A percentile compares a stretch with the other conserved stretches of the same genome.
Conservation (phyloP, 1,140 invertebrate species). For the Drosophila baimaii region DNA sequence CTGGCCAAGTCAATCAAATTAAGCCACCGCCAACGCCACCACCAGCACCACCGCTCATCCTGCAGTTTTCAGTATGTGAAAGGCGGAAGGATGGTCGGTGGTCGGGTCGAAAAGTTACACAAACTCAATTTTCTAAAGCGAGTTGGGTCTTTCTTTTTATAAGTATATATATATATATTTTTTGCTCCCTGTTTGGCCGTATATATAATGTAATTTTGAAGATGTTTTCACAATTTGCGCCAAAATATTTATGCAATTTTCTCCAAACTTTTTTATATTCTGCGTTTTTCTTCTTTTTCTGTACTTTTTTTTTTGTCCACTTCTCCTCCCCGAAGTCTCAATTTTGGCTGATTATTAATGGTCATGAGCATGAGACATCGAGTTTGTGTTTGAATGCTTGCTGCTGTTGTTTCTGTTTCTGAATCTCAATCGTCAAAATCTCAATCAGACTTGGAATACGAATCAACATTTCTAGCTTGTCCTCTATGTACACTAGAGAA, state of each 20-base stretch:
- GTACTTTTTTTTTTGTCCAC: background rate
- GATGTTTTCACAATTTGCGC: slow-evolving; percentile 35
- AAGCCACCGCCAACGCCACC: slow-evolving; percentile 7
- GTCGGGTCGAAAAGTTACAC: slow-evolving; percentile 58
- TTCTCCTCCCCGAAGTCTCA: no score
- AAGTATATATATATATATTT: no score
- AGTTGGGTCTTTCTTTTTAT: slow-evolving; percentile 12
- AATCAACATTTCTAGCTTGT: slow-evolving; percentile 14
- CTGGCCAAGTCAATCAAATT: slow-evolving; percentile 48
- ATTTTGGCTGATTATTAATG: slow-evolving; percentile 41
- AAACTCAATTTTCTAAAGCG: slow-evolving; percentile 68
- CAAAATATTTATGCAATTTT: slow-evolving; percentile 44
- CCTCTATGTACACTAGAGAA: slow-evolving; percentile 1
- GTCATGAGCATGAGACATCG: slow-evolving; percentile 53
- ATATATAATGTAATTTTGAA: slow-evolving; percentile 43
- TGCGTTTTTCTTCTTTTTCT: background rate
- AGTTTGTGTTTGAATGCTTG: slow-evolving; percentile 17
- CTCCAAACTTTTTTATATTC: background rate
- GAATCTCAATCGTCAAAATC: slow-evolving; percentile 20
- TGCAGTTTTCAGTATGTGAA: slow-evolving; percentile 14
- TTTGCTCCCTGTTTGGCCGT: background rate
- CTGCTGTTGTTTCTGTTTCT: slow-evolving; percentile 1
- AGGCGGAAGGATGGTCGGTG: background rate
- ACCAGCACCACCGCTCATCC: background rate
- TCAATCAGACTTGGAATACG: slow-evolving; percentile 17